A percentile compares a stretch with the other conserved stretches of the same genome.
phyloP scores from a whole-genome alignment of 2,797 vertebrate genomes.

The Amniataba percoides region DNA sequence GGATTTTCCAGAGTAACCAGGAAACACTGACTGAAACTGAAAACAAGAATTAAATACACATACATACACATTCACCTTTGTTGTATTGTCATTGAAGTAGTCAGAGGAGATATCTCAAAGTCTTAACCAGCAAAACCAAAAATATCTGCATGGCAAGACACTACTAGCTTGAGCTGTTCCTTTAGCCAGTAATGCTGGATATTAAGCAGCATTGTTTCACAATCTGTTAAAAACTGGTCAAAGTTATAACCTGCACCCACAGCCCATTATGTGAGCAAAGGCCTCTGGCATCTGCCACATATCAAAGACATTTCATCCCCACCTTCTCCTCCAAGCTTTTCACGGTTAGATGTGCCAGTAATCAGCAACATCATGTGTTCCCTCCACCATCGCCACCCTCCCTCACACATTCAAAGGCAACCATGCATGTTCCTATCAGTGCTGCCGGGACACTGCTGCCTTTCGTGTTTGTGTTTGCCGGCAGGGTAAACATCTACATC shows the following conservation, averaged over 20 bases:
- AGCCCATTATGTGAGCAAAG: not conserved
- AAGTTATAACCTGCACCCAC: conserved; percentile 62
- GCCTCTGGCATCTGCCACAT: conserved; percentile 13
- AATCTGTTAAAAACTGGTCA: not conserved
- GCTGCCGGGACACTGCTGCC: conserved; percentile 18
- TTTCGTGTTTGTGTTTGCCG: conserved; percentile 46
- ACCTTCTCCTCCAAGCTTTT: conserved; percentile 18
- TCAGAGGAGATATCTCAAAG: not conserved
- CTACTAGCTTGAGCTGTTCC: not conserved
- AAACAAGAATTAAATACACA: no score
- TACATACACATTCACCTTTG: not conserved
- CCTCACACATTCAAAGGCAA: conserved; percentile 37
- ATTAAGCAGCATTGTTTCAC: not conserved
- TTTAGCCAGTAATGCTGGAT: not conserved
- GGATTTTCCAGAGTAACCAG: not conserved
- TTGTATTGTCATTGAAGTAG: not conserved
- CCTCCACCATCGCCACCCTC: conserved; percentile 27
- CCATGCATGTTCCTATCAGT: conserved; percentile 42
- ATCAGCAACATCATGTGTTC: conserved; percentile 16
- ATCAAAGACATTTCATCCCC: conserved; percentile 23
- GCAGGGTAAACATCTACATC: conserved; percentile 46
- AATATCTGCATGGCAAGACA: not conserved
- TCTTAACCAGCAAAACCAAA: not conserved
- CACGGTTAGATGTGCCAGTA: conserved; percentile 18
- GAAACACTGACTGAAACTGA: not conserved